Percentiles rank a stretch among this genome's conserved stretches.
Evolutionary conservation across 2,797 vertebrate species (phyloP).

Genomic region (Phoeniculus purpureus): DNA sequence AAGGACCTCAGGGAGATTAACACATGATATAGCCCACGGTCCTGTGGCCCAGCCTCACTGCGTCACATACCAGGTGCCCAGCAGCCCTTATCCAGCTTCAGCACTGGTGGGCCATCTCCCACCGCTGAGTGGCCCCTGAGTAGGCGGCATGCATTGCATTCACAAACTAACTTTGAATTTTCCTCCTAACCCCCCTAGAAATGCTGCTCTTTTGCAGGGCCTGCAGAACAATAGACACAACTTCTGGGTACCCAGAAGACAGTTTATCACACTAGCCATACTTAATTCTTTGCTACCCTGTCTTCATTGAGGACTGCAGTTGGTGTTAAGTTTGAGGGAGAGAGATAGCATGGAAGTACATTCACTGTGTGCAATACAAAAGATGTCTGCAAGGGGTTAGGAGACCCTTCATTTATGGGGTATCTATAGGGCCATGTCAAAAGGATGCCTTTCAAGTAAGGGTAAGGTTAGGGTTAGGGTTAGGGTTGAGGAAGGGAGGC

Average conservation of each 20-base stretch:
- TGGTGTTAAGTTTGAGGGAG: neutral
- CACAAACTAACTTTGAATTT: neutral
- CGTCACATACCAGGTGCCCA: rapidly evolving
- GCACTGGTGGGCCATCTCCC: neutral
- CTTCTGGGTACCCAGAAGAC: neutral
- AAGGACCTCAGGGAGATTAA: neutral
- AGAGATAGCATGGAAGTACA: neutral
- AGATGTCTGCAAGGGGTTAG: neutral
- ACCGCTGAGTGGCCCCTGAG: neutral
- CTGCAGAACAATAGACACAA: neutral
- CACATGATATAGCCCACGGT: rapidly evolving
- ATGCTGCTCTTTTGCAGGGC: neutral
- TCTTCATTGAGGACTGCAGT: neutral
- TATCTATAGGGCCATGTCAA: neutral
- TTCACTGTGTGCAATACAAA: neutral
- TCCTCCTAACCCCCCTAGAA: neutral
- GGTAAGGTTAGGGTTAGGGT: neutral
- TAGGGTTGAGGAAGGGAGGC: neutral
- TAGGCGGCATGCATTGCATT: neutral
- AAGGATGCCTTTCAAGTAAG: neutral
- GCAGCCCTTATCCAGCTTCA: neutral
- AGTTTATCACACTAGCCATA: neutral
- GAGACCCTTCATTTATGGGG: neutral
- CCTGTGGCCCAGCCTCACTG: neutral
- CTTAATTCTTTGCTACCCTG: neutral